Conservation (phyloP, 2,888 invertebrate genomes). For the Lasiommata megera region DNA sequence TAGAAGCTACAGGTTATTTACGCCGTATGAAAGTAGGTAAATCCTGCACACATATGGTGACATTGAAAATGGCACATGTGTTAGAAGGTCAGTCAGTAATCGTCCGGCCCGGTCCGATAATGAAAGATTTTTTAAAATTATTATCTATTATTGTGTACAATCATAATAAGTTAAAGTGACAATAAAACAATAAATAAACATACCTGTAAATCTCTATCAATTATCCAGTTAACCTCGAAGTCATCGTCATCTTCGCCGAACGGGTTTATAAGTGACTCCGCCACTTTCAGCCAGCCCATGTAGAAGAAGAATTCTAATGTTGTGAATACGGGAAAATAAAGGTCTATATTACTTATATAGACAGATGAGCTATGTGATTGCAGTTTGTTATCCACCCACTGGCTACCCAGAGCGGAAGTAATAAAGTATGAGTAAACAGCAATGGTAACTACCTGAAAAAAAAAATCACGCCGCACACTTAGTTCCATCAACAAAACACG, state of each 20-base stretch:
- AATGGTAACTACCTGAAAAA: conserved; percentile 90
- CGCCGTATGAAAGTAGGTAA: no score
- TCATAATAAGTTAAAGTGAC: no score
- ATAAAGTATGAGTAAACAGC: conserved; percentile 96
- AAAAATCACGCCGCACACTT: conserved; percentile 14
- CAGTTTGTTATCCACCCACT: conserved; percentile 87
- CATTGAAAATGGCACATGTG: no score
- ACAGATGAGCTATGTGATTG: conserved; percentile 45
- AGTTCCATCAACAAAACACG: conserved; percentile 1
- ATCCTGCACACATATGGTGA: no score
- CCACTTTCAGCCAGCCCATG: conserved; percentile 96
- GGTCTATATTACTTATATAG: conserved; percentile 85
- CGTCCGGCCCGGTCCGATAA: no score
- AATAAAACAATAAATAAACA: no score
- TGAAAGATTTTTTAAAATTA: no score
- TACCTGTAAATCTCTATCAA: conserved; percentile 93
- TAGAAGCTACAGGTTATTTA: no score
- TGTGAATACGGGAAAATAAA: conserved; percentile 95
- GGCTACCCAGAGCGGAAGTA: conserved; percentile 93
- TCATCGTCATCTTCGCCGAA: conserved; percentile 96
- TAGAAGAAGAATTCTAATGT: conserved; percentile 93
- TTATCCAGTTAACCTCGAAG: conserved; percentile 96
- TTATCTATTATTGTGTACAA: no score
- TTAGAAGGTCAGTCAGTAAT: no score
- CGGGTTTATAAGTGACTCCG: conserved; percentile 94